Evolutionary conservation across 1,140 invertebrate species (phyloP).

Genomic region (Macrobrachium nipponense): DNA sequence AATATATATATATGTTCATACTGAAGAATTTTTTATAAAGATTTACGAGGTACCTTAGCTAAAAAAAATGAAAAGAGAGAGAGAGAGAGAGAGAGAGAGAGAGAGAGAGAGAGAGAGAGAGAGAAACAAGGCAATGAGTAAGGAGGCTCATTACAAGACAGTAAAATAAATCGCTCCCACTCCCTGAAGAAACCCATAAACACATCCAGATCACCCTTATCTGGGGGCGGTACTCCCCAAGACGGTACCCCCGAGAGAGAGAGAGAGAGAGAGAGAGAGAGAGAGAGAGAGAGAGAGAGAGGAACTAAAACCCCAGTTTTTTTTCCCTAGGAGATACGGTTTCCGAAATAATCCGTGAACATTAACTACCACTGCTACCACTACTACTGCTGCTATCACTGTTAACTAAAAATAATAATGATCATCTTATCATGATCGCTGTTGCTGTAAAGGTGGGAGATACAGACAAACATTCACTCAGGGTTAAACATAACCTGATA

Average conservation of each 20-base stretch:
- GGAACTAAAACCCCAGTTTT: not conserved
- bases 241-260: no score
- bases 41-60: not conserved
- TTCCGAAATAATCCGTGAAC: no score
- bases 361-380: no score
- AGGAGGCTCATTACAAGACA: not conserved
- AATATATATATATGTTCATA: no score
- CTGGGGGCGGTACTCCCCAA: no score
- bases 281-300: no score
- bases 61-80: conserved; percentile 5
- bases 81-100: conserved; percentile 40
- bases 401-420: no score
- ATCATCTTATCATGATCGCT: not conserved
- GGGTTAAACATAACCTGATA: not conserved
- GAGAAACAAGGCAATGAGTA: not conserved
- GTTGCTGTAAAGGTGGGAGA: not conserved
- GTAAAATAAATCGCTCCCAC: not conserved
- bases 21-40: no score
- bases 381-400: no score
- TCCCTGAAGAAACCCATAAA: not conserved
- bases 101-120: conserved; percentile 34
- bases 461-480: not conserved
- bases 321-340: not conserved
- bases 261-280: no score
- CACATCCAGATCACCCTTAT: no score